Evolutionary conservation across 2,888 invertebrate genomes (phyloP).

Genomic region (Ochlodes sylvanus): DNA sequence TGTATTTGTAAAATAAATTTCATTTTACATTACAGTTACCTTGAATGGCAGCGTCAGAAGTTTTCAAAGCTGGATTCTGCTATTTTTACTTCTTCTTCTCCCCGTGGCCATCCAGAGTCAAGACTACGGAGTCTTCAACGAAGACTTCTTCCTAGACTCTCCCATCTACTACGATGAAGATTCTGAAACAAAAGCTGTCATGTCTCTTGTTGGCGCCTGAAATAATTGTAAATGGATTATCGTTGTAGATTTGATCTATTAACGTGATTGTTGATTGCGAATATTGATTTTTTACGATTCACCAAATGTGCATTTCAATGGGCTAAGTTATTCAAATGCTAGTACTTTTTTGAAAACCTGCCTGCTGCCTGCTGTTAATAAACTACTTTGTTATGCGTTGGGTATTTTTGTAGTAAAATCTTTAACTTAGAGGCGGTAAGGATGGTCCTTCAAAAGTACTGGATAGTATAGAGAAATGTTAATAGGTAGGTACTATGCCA

Average conservation of each 20-base stretch:
- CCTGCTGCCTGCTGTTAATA: no score
- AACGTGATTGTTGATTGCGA: constrained; percentile 3
- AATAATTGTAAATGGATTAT: constrained; percentile 16
- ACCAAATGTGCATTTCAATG: background rate
- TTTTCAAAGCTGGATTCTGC: constrained; percentile 65
- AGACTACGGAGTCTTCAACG: constrained; percentile 50
- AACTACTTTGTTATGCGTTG: no score
- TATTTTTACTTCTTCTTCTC: constrained; percentile 65
- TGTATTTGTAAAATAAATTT: constrained; percentile 20
- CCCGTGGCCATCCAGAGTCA: constrained; percentile 62
- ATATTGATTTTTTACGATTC: background rate
- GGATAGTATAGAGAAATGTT: no score
- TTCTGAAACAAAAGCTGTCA: constrained; percentile 44
- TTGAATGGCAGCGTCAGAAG: constrained; percentile 60
- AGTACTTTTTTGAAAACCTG: no score
- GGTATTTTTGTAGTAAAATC: no score
- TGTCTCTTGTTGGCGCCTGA: constrained; percentile 62
- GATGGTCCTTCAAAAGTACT: no score
- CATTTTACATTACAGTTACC: constrained; percentile 66
- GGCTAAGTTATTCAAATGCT: no score
- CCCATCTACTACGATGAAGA: constrained; percentile 50
- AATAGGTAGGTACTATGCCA: no score
- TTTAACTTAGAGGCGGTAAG: no score
- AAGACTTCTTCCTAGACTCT: constrained; percentile 44
- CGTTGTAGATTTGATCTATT: constrained; percentile 49